Evolutionary conservation across 2,797 vertebrate species (phyloP), one percentile per base, ranked within the genome.

Genomic region (Oceanodroma leucorhoa): DNA sequence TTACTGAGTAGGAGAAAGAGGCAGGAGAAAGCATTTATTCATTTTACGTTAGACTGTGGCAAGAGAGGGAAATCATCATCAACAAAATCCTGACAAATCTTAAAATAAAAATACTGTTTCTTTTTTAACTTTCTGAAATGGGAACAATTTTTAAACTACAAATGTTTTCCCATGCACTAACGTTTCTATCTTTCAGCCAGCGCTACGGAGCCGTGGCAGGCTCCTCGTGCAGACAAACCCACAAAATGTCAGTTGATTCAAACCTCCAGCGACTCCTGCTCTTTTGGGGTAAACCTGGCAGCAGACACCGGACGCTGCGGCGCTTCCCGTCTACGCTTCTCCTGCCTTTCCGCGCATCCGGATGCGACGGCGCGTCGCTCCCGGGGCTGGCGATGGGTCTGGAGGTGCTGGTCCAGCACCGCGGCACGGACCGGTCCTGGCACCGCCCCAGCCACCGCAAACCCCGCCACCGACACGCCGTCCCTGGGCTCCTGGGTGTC

Each of bases 241-340:
- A 11, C n/a, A 6, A 19, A 34, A 20, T 0, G 6, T 9, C 43
- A 2, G 23, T 4, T 1, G 14, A 7, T 16, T 10, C 18, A 3
- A 24, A 20, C 40, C 43, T 10, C 57, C 20, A 1, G 22, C 0
- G 29, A 14, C 32, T 29, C 58, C 20, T 1, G 4, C 36, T 11
- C 1, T 2, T 38, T 58, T 11, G 14, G 71, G 57, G 40, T 27
- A 23, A 23, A 18, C 12, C 76, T 7, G 24, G 53, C 48, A 51
- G 50, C 0, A 11, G 46, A 9, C 46, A 9, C 57, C 2, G 0
- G 27, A 6, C 1, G 3, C 40, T 7, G 61, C 4, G 2, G n/a
- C 3, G 1, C 26, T 27, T 34, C 38, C 29, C 41, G 0, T 5
- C 43, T 9, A 4, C 1, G 2, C 14, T 32, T 14, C 50, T 18